Percentiles rank a stretch among this genome's conserved stretches.
phyloP scores from a whole-genome alignment of 37 sponge, comb jelly and placozoan genomes.

The Ianthella basta region DNA sequence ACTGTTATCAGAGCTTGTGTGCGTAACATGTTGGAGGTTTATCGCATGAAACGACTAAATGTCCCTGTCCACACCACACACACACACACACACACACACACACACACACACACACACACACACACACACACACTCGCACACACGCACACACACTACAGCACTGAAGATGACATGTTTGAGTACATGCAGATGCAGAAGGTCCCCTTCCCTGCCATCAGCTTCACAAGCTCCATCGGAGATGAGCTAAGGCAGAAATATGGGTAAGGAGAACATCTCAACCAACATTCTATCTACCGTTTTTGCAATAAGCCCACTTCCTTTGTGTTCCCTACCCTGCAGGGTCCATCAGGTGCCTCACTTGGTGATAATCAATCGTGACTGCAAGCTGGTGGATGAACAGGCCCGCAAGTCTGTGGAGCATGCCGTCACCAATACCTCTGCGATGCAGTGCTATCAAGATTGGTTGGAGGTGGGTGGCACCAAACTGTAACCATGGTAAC shows the following conservation, averaged over 20 bases:
- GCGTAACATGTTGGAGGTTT: no score
- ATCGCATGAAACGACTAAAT: no score
- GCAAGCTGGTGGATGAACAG: constrained; percentile 44
- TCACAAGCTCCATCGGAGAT: constrained; percentile 43
- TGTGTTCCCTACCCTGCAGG: no score
- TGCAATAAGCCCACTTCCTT: no score
- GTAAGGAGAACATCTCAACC: constrained; percentile 26
- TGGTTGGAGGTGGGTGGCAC: constrained; percentile 54
- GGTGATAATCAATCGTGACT: neutral
- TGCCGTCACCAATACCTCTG: constrained; percentile 25
- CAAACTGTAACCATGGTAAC: no score
- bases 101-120: no score
- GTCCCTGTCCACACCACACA: no score
- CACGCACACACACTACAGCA: constrained; percentile 19
- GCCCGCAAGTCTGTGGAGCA: constrained; percentile 69
- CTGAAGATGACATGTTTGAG: constrained; percentile 64
- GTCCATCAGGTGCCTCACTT: neutral
- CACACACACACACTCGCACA: neutral
- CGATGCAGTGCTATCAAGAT: constrained; percentile 60
- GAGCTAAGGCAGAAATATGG: constrained; percentile 53
- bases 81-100: no score
- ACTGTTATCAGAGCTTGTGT: no score
- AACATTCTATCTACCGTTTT: neutral
- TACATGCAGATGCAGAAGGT: constrained; percentile 73
- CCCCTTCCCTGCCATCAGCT: constrained; percentile 58